Evolutionary conservation across 2,113 vertebrate species (phyloP).

Genomic region (Leucopternis melanops): DNA sequence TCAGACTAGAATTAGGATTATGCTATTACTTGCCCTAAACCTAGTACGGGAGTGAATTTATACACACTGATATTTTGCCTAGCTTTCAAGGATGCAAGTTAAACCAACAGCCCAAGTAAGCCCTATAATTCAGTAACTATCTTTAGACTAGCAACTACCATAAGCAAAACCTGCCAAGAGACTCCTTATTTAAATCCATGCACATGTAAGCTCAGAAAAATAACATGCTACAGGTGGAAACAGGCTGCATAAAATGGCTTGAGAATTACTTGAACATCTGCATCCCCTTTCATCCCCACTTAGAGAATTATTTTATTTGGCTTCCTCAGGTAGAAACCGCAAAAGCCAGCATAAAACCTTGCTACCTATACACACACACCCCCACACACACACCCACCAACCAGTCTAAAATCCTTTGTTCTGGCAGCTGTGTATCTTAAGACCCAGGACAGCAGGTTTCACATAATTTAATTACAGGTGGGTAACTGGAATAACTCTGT

Average conservation of each 20-base stretch:
- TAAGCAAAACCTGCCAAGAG: not conserved
- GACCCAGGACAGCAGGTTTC: not conserved
- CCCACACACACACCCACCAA: too few relatives aligned
- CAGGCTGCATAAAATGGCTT: not conserved
- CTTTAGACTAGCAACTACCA: not conserved
- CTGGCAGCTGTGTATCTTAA: not conserved
- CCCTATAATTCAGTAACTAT: not conserved
- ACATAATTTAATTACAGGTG: not conserved
- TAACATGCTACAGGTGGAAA: not conserved
- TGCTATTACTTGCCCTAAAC: not conserved
- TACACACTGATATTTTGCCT: not conserved
- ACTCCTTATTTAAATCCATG: not conserved
- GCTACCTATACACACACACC: rapidly evolving
- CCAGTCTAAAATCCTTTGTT: not conserved
- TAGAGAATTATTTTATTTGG: not conserved
- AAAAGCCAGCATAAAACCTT: not conserved
- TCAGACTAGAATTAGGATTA: not conserved
- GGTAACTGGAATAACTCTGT: not conserved
- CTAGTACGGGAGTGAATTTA: not conserved
- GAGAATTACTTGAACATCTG: not conserved
- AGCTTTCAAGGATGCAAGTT: not conserved
- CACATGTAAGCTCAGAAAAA: not conserved
- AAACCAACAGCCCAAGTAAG: not conserved
- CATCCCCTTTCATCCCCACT: not conserved
- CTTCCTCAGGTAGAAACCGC: not conserved